A percentile compares a stretch with the other conserved stretches of the same genome.
Conservation (phyloP, 2,113 vertebrate genomes). For the Tetrax tetrax region DNA sequence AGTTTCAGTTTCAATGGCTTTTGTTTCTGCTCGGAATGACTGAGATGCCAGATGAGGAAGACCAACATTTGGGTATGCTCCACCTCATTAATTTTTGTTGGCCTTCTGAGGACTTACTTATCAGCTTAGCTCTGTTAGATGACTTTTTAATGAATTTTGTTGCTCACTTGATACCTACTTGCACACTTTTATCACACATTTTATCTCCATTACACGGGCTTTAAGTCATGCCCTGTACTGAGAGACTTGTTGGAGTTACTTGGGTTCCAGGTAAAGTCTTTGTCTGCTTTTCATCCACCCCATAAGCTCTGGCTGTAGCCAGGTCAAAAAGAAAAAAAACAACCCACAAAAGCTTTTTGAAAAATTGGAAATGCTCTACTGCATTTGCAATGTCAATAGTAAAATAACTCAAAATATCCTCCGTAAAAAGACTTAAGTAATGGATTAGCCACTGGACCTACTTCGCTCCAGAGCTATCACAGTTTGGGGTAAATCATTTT, state of each 20-base stretch:
- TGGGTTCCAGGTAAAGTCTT: background rate
- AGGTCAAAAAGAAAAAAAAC: background rate
- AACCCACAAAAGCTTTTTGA: background rate
- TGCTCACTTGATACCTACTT: background rate
- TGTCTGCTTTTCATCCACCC: background rate
- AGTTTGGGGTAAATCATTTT: background rate
- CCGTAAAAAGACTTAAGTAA: background rate
- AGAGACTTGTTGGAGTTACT: background rate
- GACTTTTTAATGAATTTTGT: background rate
- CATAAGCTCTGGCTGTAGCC: background rate
- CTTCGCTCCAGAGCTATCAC: background rate
- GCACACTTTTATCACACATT: too few relatives aligned
- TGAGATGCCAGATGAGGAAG: background rate
- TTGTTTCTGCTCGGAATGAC: background rate
- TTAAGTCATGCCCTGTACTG: background rate
- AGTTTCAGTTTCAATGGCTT: background rate
- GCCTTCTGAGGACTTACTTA: background rate
- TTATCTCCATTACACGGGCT: background rate
- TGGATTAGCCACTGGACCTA: background rate
- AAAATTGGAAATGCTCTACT: background rate
- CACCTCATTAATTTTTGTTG: background rate
- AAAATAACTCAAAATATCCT: background rate
- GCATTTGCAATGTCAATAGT: background rate
- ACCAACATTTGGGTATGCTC: background rate
- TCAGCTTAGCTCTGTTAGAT: background rate